Evolutionary conservation across 2,113 vertebrate species (phyloP), one percentile per base, ranked within the genome.

Genomic region (Sinocyclocheilus anophthalmus): DNA sequence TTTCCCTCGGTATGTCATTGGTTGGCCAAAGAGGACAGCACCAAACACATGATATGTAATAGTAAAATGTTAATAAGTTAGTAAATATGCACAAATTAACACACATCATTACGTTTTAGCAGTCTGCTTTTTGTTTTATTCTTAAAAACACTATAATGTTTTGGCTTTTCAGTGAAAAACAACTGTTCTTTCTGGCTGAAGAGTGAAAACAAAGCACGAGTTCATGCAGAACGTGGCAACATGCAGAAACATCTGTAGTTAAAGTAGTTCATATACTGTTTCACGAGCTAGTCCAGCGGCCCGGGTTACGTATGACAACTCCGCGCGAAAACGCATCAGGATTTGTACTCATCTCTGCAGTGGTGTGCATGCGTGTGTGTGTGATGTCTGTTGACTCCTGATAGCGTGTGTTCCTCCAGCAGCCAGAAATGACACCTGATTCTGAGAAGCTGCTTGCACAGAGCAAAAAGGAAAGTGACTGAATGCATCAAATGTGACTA

Each of bases 321-420:
- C 30, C 67, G 75, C n/a, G 78, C n/a, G n/a, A n/a, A n/a, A 78
- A 79, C 59, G 67, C 45, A 75, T n/a, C 82, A 53, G n/a, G n/a
- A n/a, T 67, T 84, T 57, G 77, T 26, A 5, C 65, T 91, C 91
- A 92, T 92, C 86, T 92, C 89, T 90, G 26, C 61, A 86, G 67
- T 86, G 10, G 84, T 20, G 83, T 85, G 83, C 50, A 48, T 81
- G 88, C 76, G 82, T 84, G 77, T 76, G 83, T 86, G 87, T 42
- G 42, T 42, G 42, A 90, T 30, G 90, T 86, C 92, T 95, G 94
- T 77, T 89, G 1, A 0, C 70, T 89, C 81, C 93, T 93, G 94
- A 95, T 95, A 94, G 87, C 85, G 42, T 67, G 83, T 76, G 30
- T 84, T 77, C 70, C 87, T 88, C 89, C 59, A 55, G 86, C 87